Conservation (phyloP, 2,888 invertebrate species). For the Netelia fuscicornis region DNA sequence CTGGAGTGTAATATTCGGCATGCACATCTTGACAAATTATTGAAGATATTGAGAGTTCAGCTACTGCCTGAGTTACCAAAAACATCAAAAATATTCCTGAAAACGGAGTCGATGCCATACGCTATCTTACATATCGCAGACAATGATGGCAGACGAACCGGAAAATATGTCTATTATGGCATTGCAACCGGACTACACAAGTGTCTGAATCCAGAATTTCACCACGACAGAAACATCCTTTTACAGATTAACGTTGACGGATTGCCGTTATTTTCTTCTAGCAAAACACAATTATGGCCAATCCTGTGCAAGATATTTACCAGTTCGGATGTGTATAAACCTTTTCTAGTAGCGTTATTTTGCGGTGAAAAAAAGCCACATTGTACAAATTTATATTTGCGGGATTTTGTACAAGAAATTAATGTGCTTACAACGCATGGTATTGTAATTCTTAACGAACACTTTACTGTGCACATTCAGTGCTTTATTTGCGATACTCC, state of each 20-base stretch:
- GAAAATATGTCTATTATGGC: too few species aligned
- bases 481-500: too few species aligned
- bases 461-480: too few species aligned
- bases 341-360: slow-evolving; percentile 66
- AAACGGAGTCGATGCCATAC: slow-evolving; percentile 39
- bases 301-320: slow-evolving; percentile 60
- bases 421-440: too few species aligned
- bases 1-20: slow-evolving; percentile 42
- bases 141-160: too few species aligned
- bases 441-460: too few species aligned
- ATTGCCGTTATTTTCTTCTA: slow-evolving; percentile 54
- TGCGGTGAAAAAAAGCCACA: slow-evolving; percentile 61
- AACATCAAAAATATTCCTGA: slow-evolving; percentile 60
- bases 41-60: slow-evolving; percentile 53
- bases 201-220: slow-evolving; percentile 58
- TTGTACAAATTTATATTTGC: background rate
- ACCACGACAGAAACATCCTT: slow-evolving; percentile 55
- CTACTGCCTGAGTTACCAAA: slow-evolving; percentile 56
- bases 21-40: slow-evolving; percentile 48
- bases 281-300: slow-evolving; percentile 62
- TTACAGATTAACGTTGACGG: slow-evolving; percentile 68
- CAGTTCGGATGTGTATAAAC: slow-evolving; percentile 53
- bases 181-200: slow-evolving; percentile 49
- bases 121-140: slow-evolving; percentile 26
- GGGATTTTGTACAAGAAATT: too few species aligned